A percentile compares a stretch with the other conserved stretches of the same genome.
These are phyloP conservation scores for Ammodytes marinus DNA, from an alignment of 2,113 vertebrate species.

Conservation along the genomic window DNA sequence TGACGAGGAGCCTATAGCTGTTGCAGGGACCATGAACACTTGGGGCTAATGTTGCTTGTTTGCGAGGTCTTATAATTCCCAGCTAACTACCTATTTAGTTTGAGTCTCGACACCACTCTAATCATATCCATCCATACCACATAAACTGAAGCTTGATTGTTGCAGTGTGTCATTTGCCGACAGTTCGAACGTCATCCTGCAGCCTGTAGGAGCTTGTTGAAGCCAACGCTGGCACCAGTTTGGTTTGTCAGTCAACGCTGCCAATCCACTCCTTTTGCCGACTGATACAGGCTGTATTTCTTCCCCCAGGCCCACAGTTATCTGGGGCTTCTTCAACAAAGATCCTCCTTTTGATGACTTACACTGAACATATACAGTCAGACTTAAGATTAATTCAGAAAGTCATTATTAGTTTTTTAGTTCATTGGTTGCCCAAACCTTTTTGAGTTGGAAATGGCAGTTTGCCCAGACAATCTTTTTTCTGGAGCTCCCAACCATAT, in stretches of 20 bases:
- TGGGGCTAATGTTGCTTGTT: constrained; percentile 66
- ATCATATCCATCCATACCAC: constrained; percentile 77
- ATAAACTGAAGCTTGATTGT: constrained; percentile 54
- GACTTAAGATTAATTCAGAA: not conserved
- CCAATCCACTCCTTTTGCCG: constrained; percentile 31
- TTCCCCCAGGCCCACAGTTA: constrained; percentile 8
- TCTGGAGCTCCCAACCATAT: not conserved
- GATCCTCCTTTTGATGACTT: not conserved
- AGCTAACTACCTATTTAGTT: constrained; percentile 69
- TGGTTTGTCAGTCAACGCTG: constrained; percentile 45
- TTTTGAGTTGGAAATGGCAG: not conserved
- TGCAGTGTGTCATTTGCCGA: constrained; percentile 72
- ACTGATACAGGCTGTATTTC: constrained; percentile 15
- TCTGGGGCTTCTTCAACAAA: constrained; percentile 9
- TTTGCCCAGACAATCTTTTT: not conserved
- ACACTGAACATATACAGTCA: not conserved
- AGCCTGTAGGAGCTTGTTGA: constrained; percentile 67
- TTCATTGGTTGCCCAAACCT: not conserved
- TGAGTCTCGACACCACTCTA: constrained; percentile 65
- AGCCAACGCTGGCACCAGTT: constrained; percentile 52
- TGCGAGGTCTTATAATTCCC: constrained; percentile 65
- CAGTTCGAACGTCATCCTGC: constrained; percentile 68
- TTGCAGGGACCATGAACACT: constrained; percentile 48
- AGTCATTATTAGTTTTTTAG: not conserved
- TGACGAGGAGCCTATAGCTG: constrained; percentile 25